Evolutionary conservation across 2,113 vertebrate genomes (phyloP), one percentile per base, ranked within the genome.

Genomic region (Microcebus ravelobensis): DNA sequence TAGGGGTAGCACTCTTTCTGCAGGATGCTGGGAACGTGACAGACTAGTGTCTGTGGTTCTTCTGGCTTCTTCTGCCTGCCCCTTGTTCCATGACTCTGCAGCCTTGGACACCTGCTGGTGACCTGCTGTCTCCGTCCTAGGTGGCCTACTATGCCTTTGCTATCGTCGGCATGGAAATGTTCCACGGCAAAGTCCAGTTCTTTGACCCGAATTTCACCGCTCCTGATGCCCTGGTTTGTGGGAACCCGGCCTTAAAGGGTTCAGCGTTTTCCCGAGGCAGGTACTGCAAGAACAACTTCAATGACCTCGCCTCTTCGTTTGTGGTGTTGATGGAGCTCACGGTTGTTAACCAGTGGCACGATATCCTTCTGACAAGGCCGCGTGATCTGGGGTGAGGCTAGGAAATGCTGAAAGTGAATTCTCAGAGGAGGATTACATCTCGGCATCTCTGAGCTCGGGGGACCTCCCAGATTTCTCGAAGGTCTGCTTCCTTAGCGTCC

Each of bases 211-310:
- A 96, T 83, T 97, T 98, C 0, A 97, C 92, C 0, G 90, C 98
- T 27, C 98, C 99, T 0, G 94, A 95, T 0, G 97, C 97, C 8
- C 70, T 91, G 45, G 99, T 97, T 36, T 99, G 99, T 6, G 99
- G 99, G 23, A 99, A 99, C 94, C 48, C 95, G 0, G 98, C 98
- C 55, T 98, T 99, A 52, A 98, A 98, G 14, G 98, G 98, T 9
- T 98, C 99, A 0, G 89, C 97, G 1, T 99, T 99, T 88, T 99
- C 99, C 25, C 98, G 97, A 23, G 98, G 98, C 73, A 98, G 98
- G 96, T 99, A 99, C 98, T 99, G 99, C 98, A 99, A 98, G 96
- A 99, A 99, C 98, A 99, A 99, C 98, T 99, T 99, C 98, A 99
- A 99, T 17, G 34, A 99, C 87, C 98, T 99, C 0, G 98, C 98